Percentiles rank a stretch among this genome's conserved stretches.
These are phyloP conservation scores for Anseranas semipalmata DNA, from an alignment of 2,113 vertebrate genomes.

Conservation along the genomic window DNA sequence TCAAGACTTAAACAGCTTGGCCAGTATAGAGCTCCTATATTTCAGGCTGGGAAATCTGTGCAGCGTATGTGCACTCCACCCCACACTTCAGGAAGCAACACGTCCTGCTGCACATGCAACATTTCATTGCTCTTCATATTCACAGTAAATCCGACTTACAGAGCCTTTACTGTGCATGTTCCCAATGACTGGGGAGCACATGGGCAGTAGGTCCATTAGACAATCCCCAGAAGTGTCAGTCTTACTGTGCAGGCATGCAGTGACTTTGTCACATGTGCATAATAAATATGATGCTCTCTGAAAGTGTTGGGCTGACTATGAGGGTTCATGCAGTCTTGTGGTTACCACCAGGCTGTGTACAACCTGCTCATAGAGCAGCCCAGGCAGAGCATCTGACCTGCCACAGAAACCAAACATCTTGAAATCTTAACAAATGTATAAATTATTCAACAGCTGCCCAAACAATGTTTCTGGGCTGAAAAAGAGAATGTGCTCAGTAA, in stretches of 20 bases:
- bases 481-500: background rate
- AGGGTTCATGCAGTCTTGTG: constrained; percentile 46
- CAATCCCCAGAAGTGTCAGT: constrained; percentile 24
- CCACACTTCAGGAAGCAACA: constrained; percentile 50
- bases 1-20: background rate
- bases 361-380: constrained; percentile 10
- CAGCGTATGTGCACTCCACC: constrained; percentile 48
- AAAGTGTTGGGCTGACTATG: constrained; percentile 26
- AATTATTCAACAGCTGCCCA: background rate
- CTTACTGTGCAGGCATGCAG: background rate
- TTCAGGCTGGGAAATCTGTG: constrained; percentile 48
- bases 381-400: constrained; percentile 37
- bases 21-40: background rate
- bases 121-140: constrained; percentile 25
- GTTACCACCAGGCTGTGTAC: constrained; percentile 53
- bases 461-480: constrained; percentile 9
- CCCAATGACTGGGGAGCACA: constrained; percentile 47
- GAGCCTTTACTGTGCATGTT: background rate
- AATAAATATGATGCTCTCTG: constrained; percentile 21
- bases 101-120: constrained; percentile 46
- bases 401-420: constrained; percentile 6
- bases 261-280: constrained; percentile 31
- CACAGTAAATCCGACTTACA: constrained; percentile 51
- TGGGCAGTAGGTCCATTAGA: constrained; percentile 40
- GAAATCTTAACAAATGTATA: constrained; percentile 14